Evolutionary conservation across 2,113 vertebrate species (phyloP).

Genomic region (Rhinopomastus cyanomelas): DNA sequence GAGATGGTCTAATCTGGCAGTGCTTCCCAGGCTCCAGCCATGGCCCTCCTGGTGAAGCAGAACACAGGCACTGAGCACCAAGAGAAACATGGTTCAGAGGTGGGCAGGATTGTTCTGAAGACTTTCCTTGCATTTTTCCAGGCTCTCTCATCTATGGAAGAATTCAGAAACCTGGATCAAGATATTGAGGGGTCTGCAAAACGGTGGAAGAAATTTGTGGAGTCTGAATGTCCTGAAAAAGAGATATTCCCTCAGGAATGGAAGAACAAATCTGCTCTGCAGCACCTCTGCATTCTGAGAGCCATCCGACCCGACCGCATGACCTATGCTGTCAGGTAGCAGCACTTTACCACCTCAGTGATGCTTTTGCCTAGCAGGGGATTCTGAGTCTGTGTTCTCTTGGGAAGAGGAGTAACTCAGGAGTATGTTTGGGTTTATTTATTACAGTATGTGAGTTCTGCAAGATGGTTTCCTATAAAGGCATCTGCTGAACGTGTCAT

Average conservation of each 20-base stretch:
- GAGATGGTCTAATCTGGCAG: not conserved
- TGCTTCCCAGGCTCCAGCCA: not conserved
- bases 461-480: not conserved
- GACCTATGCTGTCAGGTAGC: conserved; percentile 85
- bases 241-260: conserved; percentile 96
- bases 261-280: conserved; percentile 90
- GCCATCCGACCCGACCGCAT: conserved; percentile 86
- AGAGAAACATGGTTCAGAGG: accelerated
- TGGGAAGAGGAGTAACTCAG: not conserved
- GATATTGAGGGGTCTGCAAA: conserved; percentile 94
- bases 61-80: not conserved
- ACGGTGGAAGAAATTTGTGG: conserved; percentile 93
- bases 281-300: conserved; percentile 89
- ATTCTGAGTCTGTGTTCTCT: not conserved
- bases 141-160: conserved; percentile 88
- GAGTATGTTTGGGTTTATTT: not conserved
- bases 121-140: conserved; percentile 43
- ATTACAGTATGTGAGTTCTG: not conserved
- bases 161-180: conserved; percentile 88
- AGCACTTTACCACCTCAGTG: accelerated
- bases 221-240: conserved; percentile 91
- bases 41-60: not conserved
- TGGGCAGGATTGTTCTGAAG: not conserved
- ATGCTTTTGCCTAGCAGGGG: not conserved
- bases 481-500: not conserved